Conservation (phyloP, 2,888 invertebrate genomes). For the Aphelenchoides bicaudatus region DNA sequence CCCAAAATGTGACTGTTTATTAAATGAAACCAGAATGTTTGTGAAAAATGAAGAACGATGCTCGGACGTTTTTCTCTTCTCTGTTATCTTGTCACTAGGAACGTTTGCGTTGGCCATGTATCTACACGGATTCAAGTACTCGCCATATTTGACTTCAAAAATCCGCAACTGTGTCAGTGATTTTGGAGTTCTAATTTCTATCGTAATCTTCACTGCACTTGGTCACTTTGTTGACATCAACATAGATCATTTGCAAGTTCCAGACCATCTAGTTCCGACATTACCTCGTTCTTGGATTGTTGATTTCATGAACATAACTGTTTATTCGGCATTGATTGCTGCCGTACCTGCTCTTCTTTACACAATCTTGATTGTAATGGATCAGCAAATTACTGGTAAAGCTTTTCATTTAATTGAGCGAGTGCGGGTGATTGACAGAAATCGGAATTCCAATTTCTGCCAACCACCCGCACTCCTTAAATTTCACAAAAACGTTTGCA, state of each 20-base stretch:
- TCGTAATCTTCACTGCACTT: constrained; percentile 63
- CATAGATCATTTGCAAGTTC: constrained; percentile 47
- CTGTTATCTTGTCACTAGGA: constrained; percentile 60
- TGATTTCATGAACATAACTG: constrained; percentile 31
- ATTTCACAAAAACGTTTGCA: too few relatives aligned
- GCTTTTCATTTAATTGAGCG: too few relatives aligned
- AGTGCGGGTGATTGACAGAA: too few relatives aligned
- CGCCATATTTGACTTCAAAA: constrained; percentile 58
- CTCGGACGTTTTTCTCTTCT: constrained; percentile 61
- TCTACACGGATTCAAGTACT: constrained; percentile 54
- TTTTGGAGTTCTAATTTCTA: constrained; percentile 65
- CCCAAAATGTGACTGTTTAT: background rate
- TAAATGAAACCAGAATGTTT: constrained; percentile 5
- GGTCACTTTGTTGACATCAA: constrained; percentile 60
- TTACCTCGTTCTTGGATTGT: constrained; percentile 42
- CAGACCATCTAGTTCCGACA: constrained; percentile 30
- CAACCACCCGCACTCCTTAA: too few relatives aligned
- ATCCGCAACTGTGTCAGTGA: constrained; percentile 64
- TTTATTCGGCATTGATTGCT: constrained; percentile 58
- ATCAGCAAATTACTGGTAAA: constrained; percentile 66
- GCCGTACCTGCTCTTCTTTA: constrained; percentile 63
- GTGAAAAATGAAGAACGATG: too few relatives aligned
- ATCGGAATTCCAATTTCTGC: too few relatives aligned
- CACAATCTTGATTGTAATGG: constrained; percentile 64
- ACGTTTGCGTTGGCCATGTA: constrained; percentile 60